Percentiles rank a stretch among this genome's conserved stretches.
phyloP scores from a whole-genome alignment of 2,888 invertebrate species.

The Drosophila setosimentum region DNA sequence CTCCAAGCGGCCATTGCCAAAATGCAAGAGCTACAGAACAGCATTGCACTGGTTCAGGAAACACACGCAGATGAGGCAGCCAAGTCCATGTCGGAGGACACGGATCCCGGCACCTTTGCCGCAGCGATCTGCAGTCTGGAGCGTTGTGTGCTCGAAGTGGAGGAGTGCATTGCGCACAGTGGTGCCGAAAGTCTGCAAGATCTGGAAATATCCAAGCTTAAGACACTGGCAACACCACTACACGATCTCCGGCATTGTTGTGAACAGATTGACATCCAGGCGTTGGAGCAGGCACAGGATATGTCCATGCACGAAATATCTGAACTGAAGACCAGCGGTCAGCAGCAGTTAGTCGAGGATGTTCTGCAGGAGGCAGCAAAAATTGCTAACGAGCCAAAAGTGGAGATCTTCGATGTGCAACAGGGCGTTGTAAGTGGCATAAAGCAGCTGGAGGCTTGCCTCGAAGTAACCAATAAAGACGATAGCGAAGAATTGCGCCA shows the following conservation, averaged over 20 bases:
- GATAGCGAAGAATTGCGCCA: constrained; percentile 68
- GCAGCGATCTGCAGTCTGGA: constrained; percentile 81
- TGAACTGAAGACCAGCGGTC: constrained; percentile 86
- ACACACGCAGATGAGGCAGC: constrained; percentile 79
- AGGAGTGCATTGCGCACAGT: constrained; percentile 71
- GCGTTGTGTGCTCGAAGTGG: constrained; percentile 80
- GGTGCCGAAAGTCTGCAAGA: constrained; percentile 62
- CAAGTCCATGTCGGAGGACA: constrained; percentile 78
- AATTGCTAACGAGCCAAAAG: constrained; percentile 34
- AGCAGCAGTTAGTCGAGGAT: constrained; percentile 62
- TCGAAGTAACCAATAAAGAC: constrained; percentile 66
- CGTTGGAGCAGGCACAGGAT: constrained; percentile 86
- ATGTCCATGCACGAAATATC: constrained; percentile 87
- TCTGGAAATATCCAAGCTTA: constrained; percentile 65
- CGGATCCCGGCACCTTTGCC: constrained; percentile 80
- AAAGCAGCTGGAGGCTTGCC: constrained; percentile 80
- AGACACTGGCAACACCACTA: constrained; percentile 75
- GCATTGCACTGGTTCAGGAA: constrained; percentile 84
- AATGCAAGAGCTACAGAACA: constrained; percentile 84
- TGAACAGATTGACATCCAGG: constrained; percentile 76
- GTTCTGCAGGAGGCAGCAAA: constrained; percentile 39
- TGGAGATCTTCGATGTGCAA: constrained; percentile 58
- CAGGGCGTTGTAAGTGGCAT: constrained; percentile 79
- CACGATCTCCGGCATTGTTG: constrained; percentile 81
- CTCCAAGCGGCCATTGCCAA: constrained; percentile 81